Evolutionary conservation across 2,113 vertebrate species (phyloP), one percentile per base, ranked within the genome.

Genomic region (Oreochromis niloticus): DNA sequence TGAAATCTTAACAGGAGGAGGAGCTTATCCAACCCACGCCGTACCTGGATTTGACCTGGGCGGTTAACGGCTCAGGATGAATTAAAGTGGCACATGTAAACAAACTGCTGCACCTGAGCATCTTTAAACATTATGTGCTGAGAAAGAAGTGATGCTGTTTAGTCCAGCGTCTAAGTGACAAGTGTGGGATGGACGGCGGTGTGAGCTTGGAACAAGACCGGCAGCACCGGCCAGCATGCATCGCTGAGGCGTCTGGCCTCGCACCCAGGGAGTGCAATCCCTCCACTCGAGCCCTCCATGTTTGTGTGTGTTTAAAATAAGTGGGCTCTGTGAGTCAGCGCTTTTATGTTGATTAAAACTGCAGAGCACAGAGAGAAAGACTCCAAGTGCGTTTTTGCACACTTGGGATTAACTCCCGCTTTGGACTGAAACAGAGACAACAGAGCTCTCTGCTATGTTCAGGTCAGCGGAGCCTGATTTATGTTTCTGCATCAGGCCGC

Each of bases 161-260:
- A 13, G 9, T 55, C 10, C 43, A 10, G 27, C 34, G 13, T 46
- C 17, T 66, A 36, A 39, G 82, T 80, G 79, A 81, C 41, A 87
- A 71, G 57, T 39, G 73, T 55, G 34, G 73, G 55, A 78, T 12
- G 54, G 80, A 89, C 48, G 24, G 57, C 80, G 68, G 81, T 19
- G 81, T 13, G 79, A 87, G 88, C 56, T 91, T 83, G 22, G 71
- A 89, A 83, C 83, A 87, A 34, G 82, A 34, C 30, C 4, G 39
- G 82, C 39, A 66, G 82, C 41, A 46, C 4, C 41, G 32, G 83
- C 56, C 73, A 41, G 54, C 16, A 19, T 81, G 46, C 43, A 4
- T 54, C 79, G 41, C 4, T 6, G 75, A 82, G 86, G 89, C 56
- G 75, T 92, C 90, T 81, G 91, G 82, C 63, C 56, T 85, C 84